Evolutionary conservation across 2,888 invertebrate species (phyloP).

Genomic region (Mechanitis mazaeus): DNA sequence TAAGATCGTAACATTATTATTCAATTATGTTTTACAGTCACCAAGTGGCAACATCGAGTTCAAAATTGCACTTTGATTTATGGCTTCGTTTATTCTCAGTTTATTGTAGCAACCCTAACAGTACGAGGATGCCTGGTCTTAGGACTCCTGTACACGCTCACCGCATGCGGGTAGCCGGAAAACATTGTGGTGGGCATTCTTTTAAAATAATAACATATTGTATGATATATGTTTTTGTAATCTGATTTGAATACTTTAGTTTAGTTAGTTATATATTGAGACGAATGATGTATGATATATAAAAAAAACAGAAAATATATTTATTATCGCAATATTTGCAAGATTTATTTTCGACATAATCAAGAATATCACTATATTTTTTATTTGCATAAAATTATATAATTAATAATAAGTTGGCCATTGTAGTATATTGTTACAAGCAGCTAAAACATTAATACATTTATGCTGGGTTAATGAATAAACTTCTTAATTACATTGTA

Average conservation of each 20-base stretch:
- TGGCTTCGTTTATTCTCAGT: constrained; percentile 52
- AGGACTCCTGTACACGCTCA: constrained; percentile 20
- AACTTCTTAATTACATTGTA: constrained; percentile 15
- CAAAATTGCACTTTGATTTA: constrained; percentile 60
- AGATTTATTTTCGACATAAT: neutral
- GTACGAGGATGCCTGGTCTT: constrained; percentile 30
- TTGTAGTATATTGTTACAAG: neutral
- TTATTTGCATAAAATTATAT: neutral
- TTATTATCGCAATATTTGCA: neutral
- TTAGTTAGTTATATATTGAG: too few species aligned
- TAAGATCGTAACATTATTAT: constrained; percentile 39
- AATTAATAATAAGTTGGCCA: neutral
- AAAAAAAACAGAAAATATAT: neutral
- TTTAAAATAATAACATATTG: neutral
- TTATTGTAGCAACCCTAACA: constrained; percentile 46
- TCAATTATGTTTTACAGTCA: constrained; percentile 65
- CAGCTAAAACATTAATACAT: constrained; percentile 6
- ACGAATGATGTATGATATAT: too few species aligned
- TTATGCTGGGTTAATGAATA: constrained; percentile 10
- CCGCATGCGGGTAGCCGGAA: constrained; percentile 23
- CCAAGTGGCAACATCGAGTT: constrained; percentile 53
- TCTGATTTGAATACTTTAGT: too few species aligned
- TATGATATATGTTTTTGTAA: neutral
- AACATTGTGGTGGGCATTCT: constrained; percentile 10
- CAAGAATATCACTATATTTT: neutral